A percentile compares a stretch with the other conserved stretches of the same genome.
These are phyloP conservation scores for Delichon dasypus DNA, from an alignment of 2,797 vertebrate species.

Conservation along the genomic window DNA sequence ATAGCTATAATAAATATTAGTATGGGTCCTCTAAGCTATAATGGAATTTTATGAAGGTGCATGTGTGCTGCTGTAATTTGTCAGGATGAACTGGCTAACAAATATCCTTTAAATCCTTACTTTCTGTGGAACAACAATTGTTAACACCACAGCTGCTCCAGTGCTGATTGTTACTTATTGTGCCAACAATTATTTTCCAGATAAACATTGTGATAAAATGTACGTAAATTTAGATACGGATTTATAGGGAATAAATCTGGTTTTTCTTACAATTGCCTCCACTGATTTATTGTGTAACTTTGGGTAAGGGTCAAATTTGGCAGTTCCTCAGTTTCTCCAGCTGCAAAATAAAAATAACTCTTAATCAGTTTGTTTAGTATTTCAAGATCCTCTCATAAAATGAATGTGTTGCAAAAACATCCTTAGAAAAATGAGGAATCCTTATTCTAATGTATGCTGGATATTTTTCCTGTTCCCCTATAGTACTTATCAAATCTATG, in stretches of 20 bases:
- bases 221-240: neutral
- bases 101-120: neutral
- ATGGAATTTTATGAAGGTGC: neutral
- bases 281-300: neutral
- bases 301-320: neutral
- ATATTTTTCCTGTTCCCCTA: neutral
- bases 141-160: neutral
- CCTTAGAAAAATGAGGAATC: neutral
- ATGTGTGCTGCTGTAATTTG: neutral
- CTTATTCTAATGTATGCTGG: neutral
- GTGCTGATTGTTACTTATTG: neutral
- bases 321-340: neutral
- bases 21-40: neutral
- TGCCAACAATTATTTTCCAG: neutral
- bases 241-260: neutral
- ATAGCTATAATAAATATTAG: slow-evolving; percentile 32
- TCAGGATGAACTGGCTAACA: neutral
- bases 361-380: neutral
- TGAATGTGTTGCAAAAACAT: neutral
- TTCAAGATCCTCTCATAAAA: slow-evolving; percentile 10
- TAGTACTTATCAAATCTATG: neutral
- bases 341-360: neutral
- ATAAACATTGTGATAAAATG: neutral
- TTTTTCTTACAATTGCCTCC: neutral
- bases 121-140: neutral